phyloP scores from a whole-genome alignment of 1,140 invertebrate genomes.

The Penaeus vannamei region DNA sequence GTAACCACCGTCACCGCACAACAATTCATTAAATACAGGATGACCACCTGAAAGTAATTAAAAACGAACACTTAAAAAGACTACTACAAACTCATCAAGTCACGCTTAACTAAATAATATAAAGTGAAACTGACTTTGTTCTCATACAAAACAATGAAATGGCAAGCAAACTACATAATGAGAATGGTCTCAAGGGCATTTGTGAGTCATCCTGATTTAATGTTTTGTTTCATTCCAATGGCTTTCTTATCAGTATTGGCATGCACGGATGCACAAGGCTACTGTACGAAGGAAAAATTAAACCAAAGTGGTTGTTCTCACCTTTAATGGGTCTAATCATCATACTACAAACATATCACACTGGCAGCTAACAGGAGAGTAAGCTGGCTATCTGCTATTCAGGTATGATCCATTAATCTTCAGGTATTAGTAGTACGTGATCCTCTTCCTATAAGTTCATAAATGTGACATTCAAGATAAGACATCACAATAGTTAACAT shows the following conservation, averaged over 20 bases:
- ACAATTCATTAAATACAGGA: constrained; percentile 69
- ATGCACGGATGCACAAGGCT: constrained; percentile 65
- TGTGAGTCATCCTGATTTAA: constrained; percentile 67
- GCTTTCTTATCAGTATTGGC: constrained; percentile 62
- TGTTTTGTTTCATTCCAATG: constrained; percentile 66
- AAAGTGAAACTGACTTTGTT: constrained; percentile 50
- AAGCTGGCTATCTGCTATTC: constrained; percentile 63
- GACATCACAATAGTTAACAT: constrained; percentile 65
- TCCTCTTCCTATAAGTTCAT: constrained; percentile 50
- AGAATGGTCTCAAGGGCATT: constrained; percentile 54
- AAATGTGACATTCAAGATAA: constrained; percentile 63
- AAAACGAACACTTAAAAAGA: constrained; percentile 67
- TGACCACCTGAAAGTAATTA: constrained; percentile 69
- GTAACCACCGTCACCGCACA: constrained; percentile 65
- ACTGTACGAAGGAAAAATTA: constrained; percentile 65
- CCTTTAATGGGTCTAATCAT: constrained; percentile 66
- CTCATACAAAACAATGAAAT: constrained; percentile 46
- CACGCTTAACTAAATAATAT: constrained; percentile 63
- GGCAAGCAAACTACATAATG: constrained; percentile 64
- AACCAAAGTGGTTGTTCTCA: constrained; percentile 66
- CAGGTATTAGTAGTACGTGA: constrained; percentile 63
- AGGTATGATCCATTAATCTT: constrained; percentile 60
- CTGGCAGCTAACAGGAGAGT: constrained; percentile 64
- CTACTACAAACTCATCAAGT: constrained; percentile 61
- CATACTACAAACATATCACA: constrained; percentile 67